Conservation (phyloP, 2,888 invertebrate species). For the Torymus auratus region DNA sequence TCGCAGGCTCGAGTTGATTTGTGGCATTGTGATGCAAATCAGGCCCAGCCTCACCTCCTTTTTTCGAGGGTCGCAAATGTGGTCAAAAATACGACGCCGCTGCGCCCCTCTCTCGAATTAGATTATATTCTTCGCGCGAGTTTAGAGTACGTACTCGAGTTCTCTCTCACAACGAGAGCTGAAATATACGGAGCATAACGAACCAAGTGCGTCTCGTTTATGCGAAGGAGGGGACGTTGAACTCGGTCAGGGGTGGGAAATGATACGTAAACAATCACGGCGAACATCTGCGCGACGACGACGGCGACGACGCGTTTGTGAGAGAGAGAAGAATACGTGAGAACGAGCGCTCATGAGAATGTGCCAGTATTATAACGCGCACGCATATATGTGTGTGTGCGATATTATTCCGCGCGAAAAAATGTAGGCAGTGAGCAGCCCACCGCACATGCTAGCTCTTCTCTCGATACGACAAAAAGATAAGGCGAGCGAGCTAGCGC, state of each 20-base stretch:
- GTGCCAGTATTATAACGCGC: constrained; percentile 19
- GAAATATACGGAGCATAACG: no score
- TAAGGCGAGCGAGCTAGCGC: background rate
- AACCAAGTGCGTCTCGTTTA: no score
- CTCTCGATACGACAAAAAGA: constrained; percentile 17
- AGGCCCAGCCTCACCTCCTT: no score
- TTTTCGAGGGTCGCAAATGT: no score
- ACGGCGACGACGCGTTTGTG: background rate
- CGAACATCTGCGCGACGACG: constrained; percentile 11
- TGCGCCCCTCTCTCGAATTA: no score
- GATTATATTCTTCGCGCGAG: no score
- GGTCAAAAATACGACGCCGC: no score
- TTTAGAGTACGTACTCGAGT: no score
- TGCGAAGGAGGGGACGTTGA: constrained; percentile 10
- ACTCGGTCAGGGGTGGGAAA: constrained; percentile 40
- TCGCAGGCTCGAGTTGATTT: background rate
- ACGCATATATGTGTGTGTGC: background rate
- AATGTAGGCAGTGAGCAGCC: background rate
- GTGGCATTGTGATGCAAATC: background rate
- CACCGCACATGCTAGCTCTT: background rate
- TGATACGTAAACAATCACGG: constrained; percentile 35
- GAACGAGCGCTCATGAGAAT: constrained; percentile 29
- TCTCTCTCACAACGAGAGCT: no score
- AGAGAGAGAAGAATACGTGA: background rate
- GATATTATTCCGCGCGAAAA: constrained; percentile 32